These are phyloP conservation scores for Pycnonotus jocosus DNA, from an alignment of 2,113 vertebrate species.

Conservation along the genomic window DNA sequence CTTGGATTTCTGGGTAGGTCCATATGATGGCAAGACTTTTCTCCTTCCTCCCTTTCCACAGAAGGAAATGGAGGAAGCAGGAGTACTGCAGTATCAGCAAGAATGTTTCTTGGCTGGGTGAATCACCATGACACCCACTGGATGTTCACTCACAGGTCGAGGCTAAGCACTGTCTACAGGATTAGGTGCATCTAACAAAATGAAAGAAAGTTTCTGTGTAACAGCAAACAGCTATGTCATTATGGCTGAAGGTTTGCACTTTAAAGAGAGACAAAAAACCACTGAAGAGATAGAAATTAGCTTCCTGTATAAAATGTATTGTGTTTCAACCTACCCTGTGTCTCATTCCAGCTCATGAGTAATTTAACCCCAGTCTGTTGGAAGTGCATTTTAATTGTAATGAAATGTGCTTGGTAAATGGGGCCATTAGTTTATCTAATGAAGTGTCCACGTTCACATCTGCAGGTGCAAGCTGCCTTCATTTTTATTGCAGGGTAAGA, in stretches of 20 bases:
- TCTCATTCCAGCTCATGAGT: neutral
- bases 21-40: neutral
- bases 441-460: neutral
- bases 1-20: fast-evolving
- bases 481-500: neutral
- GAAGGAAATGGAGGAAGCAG: neutral
- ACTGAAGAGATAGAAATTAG: neutral
- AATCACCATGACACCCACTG: neutral
- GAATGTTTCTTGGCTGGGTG: neutral
- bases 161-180: neutral
- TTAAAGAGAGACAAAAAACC: neutral
- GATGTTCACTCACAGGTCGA: neutral
- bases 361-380: neutral
- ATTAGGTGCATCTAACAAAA: neutral
- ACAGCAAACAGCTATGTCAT: neutral
- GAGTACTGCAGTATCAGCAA: neutral
- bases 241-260: neutral
- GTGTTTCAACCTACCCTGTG: neutral
- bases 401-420: neutral
- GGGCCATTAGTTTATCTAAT: neutral
- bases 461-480: neutral
- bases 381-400: neutral
- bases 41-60: neutral
- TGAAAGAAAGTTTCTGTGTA: neutral
- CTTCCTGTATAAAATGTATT: neutral